These are phyloP conservation scores for Allolobophora icterica DNA, from an alignment of 2,888 invertebrate genomes.

Conservation along the genomic window DNA sequence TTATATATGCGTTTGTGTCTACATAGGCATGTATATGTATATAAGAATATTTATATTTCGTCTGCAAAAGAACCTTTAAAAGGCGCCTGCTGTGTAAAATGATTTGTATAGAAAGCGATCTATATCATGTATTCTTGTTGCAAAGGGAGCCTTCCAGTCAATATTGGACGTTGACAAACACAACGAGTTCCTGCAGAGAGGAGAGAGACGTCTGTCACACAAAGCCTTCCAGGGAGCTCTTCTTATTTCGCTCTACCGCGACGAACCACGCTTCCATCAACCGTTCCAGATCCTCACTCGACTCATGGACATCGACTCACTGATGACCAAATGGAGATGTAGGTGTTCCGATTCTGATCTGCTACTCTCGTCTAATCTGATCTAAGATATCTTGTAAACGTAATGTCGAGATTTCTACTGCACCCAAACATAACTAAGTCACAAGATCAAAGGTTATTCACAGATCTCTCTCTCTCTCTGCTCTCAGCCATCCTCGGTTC, in stretches of 20 bases:
- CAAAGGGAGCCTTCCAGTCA: slow-evolving; percentile 80
- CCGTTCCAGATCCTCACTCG: slow-evolving; percentile 92
- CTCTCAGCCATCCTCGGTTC: no score
- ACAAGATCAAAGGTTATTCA: no score
- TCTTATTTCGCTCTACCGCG: slow-evolving; percentile 95
- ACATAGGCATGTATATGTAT: no score
- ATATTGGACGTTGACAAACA: slow-evolving; percentile 86
- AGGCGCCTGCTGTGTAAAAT: not conserved
- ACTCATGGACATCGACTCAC: slow-evolving; percentile 96
- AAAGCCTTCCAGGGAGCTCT: slow-evolving; percentile 93
- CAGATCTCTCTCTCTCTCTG: no score
- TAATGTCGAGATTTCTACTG: no score
- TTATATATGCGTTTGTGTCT: no score
- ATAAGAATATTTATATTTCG: no score
- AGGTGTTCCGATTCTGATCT: slow-evolving; percentile 65
- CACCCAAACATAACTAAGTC: no score
- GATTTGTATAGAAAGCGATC: not conserved
- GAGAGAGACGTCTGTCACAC: slow-evolving; percentile 87
- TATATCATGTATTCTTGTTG: not conserved
- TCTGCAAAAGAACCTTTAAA: no score
- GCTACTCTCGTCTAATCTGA: not conserved
- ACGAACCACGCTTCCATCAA: slow-evolving; percentile 95
- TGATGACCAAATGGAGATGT: slow-evolving; percentile 99
- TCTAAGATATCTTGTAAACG: not conserved
- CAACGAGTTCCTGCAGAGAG: slow-evolving; percentile 81